A percentile compares a stretch with the other conserved stretches of the same genome.
These are phyloP conservation scores for Agrochola macilenta DNA, from an alignment of 2,888 invertebrate species.

Conservation along the genomic window DNA sequence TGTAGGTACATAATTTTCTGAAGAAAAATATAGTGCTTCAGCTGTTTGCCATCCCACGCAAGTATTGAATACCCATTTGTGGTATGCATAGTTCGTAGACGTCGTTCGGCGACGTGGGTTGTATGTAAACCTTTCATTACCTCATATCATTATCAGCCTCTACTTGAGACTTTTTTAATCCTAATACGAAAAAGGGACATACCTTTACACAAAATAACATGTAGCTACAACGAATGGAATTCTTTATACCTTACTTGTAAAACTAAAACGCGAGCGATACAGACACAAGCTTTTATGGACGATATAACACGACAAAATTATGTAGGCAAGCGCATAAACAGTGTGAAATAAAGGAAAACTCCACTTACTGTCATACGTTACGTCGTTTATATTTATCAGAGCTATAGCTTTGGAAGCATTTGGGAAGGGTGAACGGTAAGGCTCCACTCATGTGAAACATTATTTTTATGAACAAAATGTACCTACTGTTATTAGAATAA, in stretches of 20 bases:
- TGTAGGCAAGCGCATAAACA: conserved; percentile 33
- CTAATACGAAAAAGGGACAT: not conserved
- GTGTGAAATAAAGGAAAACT: conserved; percentile 33
- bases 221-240: conserved; percentile 15
- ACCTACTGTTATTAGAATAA: conserved; percentile 23
- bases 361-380: conserved; percentile 31
- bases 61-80: no score
- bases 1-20: no score
- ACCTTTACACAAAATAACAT: not conserved
- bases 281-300: conserved; percentile 17
- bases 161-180: conserved; percentile 12
- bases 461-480: conserved; percentile 40
- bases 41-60: no score
- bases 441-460: conserved; percentile 25
- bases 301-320: conserved; percentile 34
- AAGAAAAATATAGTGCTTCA: no score
- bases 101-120: conserved; percentile 18
- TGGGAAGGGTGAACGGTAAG: conserved; percentile 4
- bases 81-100: conserved; percentile 1
- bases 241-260: conserved; percentile 4
- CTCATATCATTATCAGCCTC: not conserved
- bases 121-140: conserved; percentile 23
- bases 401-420: conserved; percentile 12
- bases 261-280: conserved; percentile 15
- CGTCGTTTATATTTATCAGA: conserved; percentile 45